A percentile compares a stretch with the other conserved stretches of the same genome.
phyloP scores from a whole-genome alignment of 1,140 invertebrate genomes.

The Drosophila chauvacae region DNA sequence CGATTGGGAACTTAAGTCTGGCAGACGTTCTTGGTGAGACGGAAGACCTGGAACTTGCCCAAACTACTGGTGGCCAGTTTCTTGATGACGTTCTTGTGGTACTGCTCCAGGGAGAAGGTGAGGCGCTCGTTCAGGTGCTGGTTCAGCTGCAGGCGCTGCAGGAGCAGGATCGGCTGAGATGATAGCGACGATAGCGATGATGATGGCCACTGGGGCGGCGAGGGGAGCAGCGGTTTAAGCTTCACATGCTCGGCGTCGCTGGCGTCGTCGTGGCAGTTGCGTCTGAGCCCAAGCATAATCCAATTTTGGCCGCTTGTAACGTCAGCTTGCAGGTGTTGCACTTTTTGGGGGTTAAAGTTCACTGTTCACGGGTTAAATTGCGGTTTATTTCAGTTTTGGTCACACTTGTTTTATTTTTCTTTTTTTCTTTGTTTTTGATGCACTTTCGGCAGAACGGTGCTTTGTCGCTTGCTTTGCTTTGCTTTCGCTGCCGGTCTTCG shows the following conservation, averaged over 20 bases:
- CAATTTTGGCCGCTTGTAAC: slow-evolving; percentile 59
- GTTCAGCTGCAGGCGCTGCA: slow-evolving; percentile 53
- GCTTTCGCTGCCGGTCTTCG: slow-evolving; percentile 79
- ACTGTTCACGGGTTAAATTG: slow-evolving; percentile 7
- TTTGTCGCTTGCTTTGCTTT: slow-evolving; percentile 55
- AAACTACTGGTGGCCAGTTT: slow-evolving; percentile 41
- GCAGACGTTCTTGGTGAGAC: slow-evolving; percentile 62
- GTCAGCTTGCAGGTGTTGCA: slow-evolving; percentile 57
- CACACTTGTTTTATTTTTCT: slow-evolving; percentile 4
- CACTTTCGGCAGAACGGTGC: slow-evolving; percentile 13
- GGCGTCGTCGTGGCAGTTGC: slow-evolving; percentile 54
- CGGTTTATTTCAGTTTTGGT: not conserved
- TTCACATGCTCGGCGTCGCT: slow-evolving; percentile 74
- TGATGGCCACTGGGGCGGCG: slow-evolving; percentile 31
- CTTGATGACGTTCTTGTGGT: slow-evolving; percentile 78
- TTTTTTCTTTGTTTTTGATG: slow-evolving; percentile 19
- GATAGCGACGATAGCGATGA: not conserved
- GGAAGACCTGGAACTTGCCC: slow-evolving; percentile 53
- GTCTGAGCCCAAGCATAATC: slow-evolving; percentile 82
- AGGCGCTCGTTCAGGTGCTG: slow-evolving; percentile 67
- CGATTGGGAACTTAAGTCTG: slow-evolving; percentile 59
- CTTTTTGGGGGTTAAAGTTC: slow-evolving; percentile 17
- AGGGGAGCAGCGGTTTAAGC: slow-evolving; percentile 38
- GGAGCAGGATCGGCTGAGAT: slow-evolving; percentile 13
- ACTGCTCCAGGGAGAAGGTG: slow-evolving; percentile 66